Evolutionary conservation across 2,888 invertebrate genomes (phyloP).

Genomic region (Catocala nupta): DNA sequence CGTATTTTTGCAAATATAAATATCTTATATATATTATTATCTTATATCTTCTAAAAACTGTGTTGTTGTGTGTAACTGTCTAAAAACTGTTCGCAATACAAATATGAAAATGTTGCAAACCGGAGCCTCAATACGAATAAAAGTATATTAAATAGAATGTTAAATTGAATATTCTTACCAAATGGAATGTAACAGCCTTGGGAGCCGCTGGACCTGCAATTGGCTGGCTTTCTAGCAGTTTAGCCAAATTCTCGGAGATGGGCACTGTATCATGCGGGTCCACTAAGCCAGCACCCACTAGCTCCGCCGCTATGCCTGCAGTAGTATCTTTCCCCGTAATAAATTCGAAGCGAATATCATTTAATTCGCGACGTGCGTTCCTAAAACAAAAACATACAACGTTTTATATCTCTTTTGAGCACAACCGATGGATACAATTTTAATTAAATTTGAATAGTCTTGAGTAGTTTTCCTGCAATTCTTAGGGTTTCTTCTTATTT

Average conservation of each 20-base stretch:
- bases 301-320: conserved; percentile 97
- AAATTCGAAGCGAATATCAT: conserved; percentile 99
- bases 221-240: conserved; percentile 60
- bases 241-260: conserved; percentile 66
- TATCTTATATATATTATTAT: too few species aligned
- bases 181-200: conserved; percentile 71
- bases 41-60: too few species aligned
- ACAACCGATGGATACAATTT: too few species aligned
- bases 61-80: too few species aligned
- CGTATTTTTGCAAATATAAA: too few species aligned
- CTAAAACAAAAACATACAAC: conserved; percentile 70
- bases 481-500: neutral
- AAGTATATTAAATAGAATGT: too few species aligned
- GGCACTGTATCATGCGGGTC: conserved; percentile 87
- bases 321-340: conserved; percentile 95
- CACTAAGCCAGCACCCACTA: conserved; percentile 98
- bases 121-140: too few species aligned
- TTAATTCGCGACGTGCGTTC: conserved; percentile 96
- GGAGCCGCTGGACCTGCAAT: conserved; percentile 15
- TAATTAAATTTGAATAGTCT: too few species aligned
- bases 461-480: neutral
- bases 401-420: neutral
- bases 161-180: conserved; percentile 60
- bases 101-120: too few species aligned
- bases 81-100: too few species aligned